Evolutionary conservation across 2,113 vertebrate genomes (phyloP).

Genomic region (Rallus limicola): DNA sequence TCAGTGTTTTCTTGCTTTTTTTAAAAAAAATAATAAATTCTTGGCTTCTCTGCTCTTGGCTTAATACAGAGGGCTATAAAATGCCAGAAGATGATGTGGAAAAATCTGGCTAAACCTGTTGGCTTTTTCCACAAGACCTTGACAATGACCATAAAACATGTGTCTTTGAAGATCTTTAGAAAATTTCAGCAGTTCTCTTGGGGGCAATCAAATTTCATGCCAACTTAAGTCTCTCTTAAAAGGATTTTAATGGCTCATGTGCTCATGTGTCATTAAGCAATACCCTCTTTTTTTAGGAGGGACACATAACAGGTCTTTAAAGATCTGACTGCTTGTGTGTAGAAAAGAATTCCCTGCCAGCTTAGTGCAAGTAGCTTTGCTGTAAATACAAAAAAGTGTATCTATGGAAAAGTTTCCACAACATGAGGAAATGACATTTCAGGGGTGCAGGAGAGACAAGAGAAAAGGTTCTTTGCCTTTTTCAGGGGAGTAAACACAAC

Average conservation of each 20-base stretch:
- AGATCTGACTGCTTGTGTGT: neutral
- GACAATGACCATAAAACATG: neutral
- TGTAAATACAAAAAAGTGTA: neutral
- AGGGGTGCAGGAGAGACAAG: neutral
- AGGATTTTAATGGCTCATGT: neutral
- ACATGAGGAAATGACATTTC: neutral
- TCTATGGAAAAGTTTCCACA: neutral
- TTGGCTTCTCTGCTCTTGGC: constrained; percentile 13
- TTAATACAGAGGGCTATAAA: neutral
- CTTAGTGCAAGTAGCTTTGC: neutral
- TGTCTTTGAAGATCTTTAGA: neutral
- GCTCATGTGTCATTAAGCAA: neutral
- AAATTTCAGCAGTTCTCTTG: neutral
- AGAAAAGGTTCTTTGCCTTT: neutral
- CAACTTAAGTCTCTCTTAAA: neutral
- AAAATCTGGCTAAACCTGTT: constrained; percentile 48
- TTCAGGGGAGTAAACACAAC: neutral
- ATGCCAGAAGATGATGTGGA: constrained; percentile 38
- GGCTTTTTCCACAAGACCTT: neutral
- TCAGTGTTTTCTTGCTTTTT: neutral
- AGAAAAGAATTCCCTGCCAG: neutral
- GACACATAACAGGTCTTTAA: neutral
- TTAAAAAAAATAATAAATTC: neutral
- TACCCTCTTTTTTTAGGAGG: neutral
- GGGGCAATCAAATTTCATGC: neutral